These are phyloP conservation scores for Hozukius guyotensis DNA, from an alignment of 2,797 vertebrate species.

Conservation along the genomic window DNA sequence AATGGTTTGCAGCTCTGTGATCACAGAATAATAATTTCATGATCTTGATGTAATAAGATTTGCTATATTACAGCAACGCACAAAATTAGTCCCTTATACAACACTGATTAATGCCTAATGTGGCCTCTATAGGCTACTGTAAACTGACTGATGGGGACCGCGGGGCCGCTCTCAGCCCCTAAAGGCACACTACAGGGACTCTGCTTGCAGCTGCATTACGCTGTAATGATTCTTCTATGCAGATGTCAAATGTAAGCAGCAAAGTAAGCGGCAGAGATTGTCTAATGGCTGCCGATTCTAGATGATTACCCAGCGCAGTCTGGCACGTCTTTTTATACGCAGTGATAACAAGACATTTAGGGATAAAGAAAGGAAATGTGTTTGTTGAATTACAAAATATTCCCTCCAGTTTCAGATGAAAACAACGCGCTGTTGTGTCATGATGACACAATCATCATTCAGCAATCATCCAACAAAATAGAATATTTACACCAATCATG, in stretches of 20 bases:
- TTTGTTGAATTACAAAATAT: neutral
- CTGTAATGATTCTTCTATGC: neutral
- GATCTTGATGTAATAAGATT: neutral
- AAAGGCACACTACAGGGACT: neutral
- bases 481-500: neutral
- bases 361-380: neutral
- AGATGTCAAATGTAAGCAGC: neutral
- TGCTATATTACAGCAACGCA: neutral
- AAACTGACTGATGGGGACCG: constrained; percentile 3
- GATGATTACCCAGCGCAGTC: neutral
- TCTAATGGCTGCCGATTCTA: neutral
- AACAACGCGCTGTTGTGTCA: neutral
- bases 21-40: neutral
- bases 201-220: neutral
- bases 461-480: neutral
- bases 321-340: neutral
- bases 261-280: neutral
- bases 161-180: neutral
- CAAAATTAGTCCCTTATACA: neutral
- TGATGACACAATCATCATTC: neutral
- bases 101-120: neutral
- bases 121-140: neutral
- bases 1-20: neutral
- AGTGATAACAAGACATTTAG: neutral
- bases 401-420: neutral